These are phyloP conservation scores for Entomobrya proxima DNA, from an alignment of 2,888 invertebrate species.

Conservation along the genomic window DNA sequence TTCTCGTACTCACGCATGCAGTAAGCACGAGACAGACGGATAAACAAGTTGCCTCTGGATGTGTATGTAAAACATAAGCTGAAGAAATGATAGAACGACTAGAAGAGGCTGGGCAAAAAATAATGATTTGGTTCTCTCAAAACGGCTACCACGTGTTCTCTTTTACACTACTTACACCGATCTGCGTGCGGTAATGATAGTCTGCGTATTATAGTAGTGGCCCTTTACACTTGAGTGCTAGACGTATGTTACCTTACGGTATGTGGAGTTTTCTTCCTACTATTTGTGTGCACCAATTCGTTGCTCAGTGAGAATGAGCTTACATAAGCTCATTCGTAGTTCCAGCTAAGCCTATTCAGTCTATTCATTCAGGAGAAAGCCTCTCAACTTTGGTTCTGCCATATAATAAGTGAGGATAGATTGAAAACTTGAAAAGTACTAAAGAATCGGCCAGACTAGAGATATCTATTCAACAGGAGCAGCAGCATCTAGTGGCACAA, in stretches of 20 bases:
- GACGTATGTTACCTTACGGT: neutral
- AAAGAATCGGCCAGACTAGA: conserved; percentile 32
- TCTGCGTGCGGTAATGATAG: neutral
- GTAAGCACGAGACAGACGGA: no score
- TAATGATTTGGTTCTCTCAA: neutral
- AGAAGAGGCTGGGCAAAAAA: neutral
- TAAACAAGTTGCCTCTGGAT: no score
- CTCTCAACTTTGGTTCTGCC: conserved; percentile 28
- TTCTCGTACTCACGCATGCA: neutral
- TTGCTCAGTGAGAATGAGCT: neutral
- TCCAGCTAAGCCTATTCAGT: conserved; percentile 33
- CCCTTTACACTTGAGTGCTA: neutral
- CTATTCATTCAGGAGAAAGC: conserved; percentile 34
- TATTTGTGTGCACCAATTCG: neutral
- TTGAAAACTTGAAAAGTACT: conserved; percentile 46
- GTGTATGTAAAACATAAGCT: no score
- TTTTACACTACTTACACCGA: neutral
- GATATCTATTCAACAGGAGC: conserved; percentile 35
- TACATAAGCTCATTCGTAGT: conserved; percentile 11
- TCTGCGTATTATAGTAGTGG: no score
- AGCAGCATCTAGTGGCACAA: neutral
- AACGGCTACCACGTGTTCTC: neutral
- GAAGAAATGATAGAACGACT: neutral
- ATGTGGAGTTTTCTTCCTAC: neutral
- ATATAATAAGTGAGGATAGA: conserved; percentile 31